Evolutionary conservation across 2,888 invertebrate species (phyloP).

Genomic region (Tiliacea citrago): DNA sequence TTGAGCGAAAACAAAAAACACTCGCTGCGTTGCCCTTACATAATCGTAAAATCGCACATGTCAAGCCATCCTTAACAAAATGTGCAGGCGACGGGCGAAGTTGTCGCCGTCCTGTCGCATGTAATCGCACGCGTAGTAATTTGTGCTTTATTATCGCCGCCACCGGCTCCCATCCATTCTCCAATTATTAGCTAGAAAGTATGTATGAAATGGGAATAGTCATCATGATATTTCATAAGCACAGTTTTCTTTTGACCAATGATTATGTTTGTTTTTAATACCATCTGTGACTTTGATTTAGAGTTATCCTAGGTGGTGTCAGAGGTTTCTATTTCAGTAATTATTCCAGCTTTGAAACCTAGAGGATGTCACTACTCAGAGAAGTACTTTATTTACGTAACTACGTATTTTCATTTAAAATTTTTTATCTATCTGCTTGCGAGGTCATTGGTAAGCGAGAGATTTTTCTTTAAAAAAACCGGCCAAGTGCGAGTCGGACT

Average conservation of each 20-base stretch:
- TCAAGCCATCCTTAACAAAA: conserved; percentile 71
- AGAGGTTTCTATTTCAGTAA: not conserved
- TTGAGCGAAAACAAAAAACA: not conserved
- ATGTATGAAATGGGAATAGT: conserved; percentile 19
- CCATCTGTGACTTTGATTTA: not conserved
- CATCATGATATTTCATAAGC: not conserved
- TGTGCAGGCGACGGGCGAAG: conserved; percentile 64
- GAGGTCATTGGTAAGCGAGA: not conserved
- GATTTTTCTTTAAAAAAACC: not conserved
- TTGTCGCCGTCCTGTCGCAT: conserved; percentile 66
- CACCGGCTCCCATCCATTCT: conserved; percentile 64
- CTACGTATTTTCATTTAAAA: not conserved
- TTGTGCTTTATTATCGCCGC: conserved; percentile 75
- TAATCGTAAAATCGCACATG: conserved; percentile 61
- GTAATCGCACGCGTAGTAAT: conserved; percentile 68
- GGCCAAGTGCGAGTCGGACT: no score
- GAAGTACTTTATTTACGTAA: not conserved
- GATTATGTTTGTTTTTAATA: not conserved
- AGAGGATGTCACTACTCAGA: not conserved
- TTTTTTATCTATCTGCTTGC: not conserved
- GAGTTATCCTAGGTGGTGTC: not conserved
- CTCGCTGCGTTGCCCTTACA: not conserved
- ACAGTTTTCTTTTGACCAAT: conserved; percentile 9
- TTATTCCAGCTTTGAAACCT: not conserved
- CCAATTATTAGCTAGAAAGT: conserved; percentile 63